Evolutionary conservation across 2,113 vertebrate species (phyloP), one percentile per base, ranked within the genome.

Genomic region (Ictidomys tridecemlineatus): DNA sequence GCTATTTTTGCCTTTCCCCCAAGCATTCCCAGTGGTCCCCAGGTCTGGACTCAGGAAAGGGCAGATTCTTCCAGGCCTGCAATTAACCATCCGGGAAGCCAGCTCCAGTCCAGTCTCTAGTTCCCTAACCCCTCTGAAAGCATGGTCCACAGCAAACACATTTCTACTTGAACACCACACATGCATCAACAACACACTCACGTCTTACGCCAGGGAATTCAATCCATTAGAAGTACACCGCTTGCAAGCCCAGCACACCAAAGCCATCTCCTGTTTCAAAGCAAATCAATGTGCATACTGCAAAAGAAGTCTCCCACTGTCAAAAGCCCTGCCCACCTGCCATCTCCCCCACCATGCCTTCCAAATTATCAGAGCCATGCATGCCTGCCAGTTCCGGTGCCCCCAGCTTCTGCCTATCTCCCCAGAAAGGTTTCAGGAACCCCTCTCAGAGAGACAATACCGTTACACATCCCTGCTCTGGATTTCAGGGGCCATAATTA

Each of bases 401-500:
- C 53, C 93, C 97, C 80, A 45, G 96, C 88, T 80, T 30, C 87
- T 63, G n/a, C 92, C 63, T 28, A 8, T 77, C 83, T 83, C 85
- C 93, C 97, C 53, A 0, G 20, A 80, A 87, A 69, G 22, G 63
- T 65, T 13, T 45, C n/a, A 86, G 96, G 74, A 11, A 70, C 61
- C 32, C 85, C 87, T 6, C 65, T 17, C 7, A 0, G 26, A 94
- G 56, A 92, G 91, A 98, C 97, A 72, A 78, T 82, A 91, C 74
- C 97, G 51, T 69, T 48, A 63, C 37, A 98, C 53, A 93, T 67
- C 74, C 92, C 85, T 0, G 24, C 48, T 22, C 88, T 65, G 1
- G 6, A 67, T 63, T 37, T 76, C 51, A 88, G 99, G 93, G 78
- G 82, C 61, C 88, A 92, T 98, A 97, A 98, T 99, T 99, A 99